A percentile compares a stretch with the other conserved stretches of the same genome.
Evolutionary conservation across 2,113 vertebrate genomes (phyloP).

Genomic region (Donacobius atricapilla): DNA sequence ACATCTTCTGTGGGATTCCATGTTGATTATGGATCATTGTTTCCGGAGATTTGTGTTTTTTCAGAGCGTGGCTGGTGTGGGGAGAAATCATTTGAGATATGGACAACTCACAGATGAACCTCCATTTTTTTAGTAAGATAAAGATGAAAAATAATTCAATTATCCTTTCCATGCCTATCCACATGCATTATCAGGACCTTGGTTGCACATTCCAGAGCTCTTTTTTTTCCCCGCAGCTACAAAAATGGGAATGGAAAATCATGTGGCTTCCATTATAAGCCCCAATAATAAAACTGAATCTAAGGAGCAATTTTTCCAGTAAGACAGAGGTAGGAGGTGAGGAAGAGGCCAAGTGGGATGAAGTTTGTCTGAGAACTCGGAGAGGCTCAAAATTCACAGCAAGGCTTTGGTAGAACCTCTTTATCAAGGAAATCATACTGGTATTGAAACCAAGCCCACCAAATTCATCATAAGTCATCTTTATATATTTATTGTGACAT

Average conservation of each 20-base stretch:
- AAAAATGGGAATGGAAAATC: not conserved
- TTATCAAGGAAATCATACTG: not conserved
- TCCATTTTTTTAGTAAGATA: not conserved
- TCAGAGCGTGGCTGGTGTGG: not conserved
- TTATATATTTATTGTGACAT: not conserved
- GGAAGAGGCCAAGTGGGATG: not conserved
- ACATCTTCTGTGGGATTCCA: rapidly evolving
- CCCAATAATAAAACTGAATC: not conserved
- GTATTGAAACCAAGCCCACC: not conserved
- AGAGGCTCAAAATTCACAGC: not conserved
- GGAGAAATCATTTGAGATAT: rapidly evolving
- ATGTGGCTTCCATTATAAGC: not conserved
- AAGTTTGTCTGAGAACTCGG: not conserved
- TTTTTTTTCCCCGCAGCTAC: not conserved
- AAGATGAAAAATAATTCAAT: not conserved
- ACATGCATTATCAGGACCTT: not conserved
- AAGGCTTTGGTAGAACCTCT: not conserved
- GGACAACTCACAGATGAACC: not conserved
- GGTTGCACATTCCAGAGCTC: not conserved
- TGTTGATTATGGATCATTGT: rapidly evolving
- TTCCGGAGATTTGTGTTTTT: rapidly evolving
- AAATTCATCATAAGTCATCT: not conserved
- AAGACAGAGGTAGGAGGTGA: not conserved
- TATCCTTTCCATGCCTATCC: not conserved
- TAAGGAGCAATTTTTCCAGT: not conserved